Percentiles rank a stretch among this genome's conserved stretches.
phyloP scores from a whole-genome alignment of 2,113 vertebrate species.

The Xiphophorus maculatus region DNA sequence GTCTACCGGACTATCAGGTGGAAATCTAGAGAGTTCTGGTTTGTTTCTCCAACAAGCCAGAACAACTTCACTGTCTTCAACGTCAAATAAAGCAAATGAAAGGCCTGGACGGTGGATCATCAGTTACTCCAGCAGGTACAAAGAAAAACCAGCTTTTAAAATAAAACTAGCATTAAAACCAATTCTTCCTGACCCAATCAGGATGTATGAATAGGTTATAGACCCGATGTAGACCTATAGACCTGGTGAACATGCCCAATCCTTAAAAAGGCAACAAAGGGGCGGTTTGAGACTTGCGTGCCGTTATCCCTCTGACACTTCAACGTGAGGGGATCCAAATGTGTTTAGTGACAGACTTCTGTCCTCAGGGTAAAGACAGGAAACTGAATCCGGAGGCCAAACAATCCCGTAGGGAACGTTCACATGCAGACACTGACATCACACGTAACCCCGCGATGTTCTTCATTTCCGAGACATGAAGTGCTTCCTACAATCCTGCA shows the following conservation, averaged over 20 bases:
- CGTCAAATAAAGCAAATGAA: neutral
- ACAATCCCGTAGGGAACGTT: constrained; percentile 35
- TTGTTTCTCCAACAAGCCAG: too few species aligned
- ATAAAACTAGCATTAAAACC: neutral
- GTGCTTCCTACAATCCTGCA: neutral
- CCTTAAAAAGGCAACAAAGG: neutral
- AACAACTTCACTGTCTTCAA: neutral
- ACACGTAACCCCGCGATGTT: neutral
- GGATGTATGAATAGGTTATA: neutral
- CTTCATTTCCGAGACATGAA: neutral
- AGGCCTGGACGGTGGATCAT: neutral
- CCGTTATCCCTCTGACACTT: constrained; percentile 43
- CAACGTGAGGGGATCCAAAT: constrained; percentile 52
- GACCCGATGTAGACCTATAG: too few species aligned
- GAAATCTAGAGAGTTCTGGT: too few species aligned
- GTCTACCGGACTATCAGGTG: too few species aligned
- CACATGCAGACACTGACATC: constrained; percentile 31
- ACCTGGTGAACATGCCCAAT: too few species aligned
- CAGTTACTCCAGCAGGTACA: neutral
- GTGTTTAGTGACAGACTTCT: constrained; percentile 41
- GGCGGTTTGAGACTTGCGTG: constrained; percentile 28
- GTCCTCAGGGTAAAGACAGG: constrained; percentile 66
- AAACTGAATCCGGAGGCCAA: constrained; percentile 46
- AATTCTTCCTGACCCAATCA: neutral
- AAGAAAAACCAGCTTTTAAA: neutral